These are phyloP conservation scores for Beris morrisii DNA, from an alignment of 2,888 invertebrate genomes.

Conservation along the genomic window DNA sequence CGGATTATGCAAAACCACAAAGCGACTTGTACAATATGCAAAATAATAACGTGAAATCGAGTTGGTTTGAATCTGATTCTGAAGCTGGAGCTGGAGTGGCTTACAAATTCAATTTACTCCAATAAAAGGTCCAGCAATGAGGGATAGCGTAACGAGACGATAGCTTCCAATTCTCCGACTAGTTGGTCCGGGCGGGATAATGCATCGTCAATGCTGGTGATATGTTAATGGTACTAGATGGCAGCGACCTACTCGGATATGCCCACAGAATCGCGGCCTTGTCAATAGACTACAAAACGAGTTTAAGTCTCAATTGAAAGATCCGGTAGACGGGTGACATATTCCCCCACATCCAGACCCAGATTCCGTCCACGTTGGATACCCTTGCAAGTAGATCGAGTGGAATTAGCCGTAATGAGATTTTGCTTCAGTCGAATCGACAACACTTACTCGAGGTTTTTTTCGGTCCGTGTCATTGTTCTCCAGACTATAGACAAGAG, in stretches of 20 bases:
- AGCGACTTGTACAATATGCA: conserved; percentile 25
- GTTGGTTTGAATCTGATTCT: conserved; percentile 8
- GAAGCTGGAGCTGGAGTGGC: conserved; percentile 31
- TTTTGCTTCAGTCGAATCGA: conserved; percentile 32
- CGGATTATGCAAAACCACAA: too few relatives aligned
- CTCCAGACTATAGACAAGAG: conserved; percentile 29
- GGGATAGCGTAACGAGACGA: conserved; percentile 28
- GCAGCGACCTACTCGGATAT: conserved; percentile 24
- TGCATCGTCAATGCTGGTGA: conserved; percentile 29
- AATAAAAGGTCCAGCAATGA: conserved; percentile 35
- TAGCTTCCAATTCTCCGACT: conserved; percentile 20
- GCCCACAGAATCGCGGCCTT: conserved; percentile 21
- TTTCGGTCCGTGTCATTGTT: conserved; percentile 24
- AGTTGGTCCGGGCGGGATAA: conserved; percentile 18
- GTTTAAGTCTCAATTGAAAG: conserved; percentile 40
- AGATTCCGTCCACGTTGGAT: conserved; percentile 17
- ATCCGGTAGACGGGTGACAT: conserved; percentile 35
- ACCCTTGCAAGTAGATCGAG: conserved; percentile 33
- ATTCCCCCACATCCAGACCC: conserved; percentile 28
- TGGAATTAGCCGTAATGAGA: conserved; percentile 39
- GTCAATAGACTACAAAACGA: conserved; percentile 34
- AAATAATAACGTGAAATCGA: conserved; percentile 18
- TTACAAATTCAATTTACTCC: conserved; percentile 39
- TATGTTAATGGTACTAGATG: conserved; percentile 20
- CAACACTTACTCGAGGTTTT: conserved; percentile 16